Evolutionary conservation across 2,113 vertebrate species (phyloP), one percentile per base, ranked within the genome.

Genomic region (Morone saxatilis): DNA sequence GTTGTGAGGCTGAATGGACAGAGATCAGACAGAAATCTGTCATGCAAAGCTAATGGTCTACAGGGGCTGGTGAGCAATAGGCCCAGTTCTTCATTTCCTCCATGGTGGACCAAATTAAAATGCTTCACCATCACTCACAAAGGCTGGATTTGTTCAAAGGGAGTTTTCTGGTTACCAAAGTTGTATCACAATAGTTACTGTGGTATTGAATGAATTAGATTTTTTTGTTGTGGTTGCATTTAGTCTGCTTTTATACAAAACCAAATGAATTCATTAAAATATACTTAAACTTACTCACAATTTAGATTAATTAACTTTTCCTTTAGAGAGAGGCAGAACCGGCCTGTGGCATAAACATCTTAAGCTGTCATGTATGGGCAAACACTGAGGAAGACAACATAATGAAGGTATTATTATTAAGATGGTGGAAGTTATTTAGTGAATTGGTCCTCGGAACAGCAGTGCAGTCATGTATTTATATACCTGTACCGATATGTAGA

Each of bases 1-100:
- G 12, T 54, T 47, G 60, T 36, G 19, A 74, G 41, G 51, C 36
- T 50, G 19, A 79, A 57, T 83, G 57, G 83, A 78, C 19, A 20
- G 62, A 72, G 82, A 88, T 81, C 59, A 89, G 56, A 84, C 54
- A 71, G 73, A 81, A 60, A 10, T 45, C 61, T 16, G 48, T 45
- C 19, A 16, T 53, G 62, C 63, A 84, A 25, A 61, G 7, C 22
- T 41, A 20, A 43, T 17, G 14, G 19, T 56, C 12, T 66, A n/a
- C 71, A 79, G 71, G 68, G 43, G 50, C n/a, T 47, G 40, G 14
- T 5, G 43, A 16, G 22, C 13, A 67, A 74, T 22, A 41, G 8
- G 36, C 53, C 6, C n/a, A 41, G 3, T 20, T 62, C 16, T 57
- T 67, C 45, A 47, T 67, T 22, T 72, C 10, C 9, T 56, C 20